Percentiles rank a stretch among this genome's conserved stretches.
Conservation (phyloP, 64 coral and sea anemone genomes). For the Actinia equina region DNA sequence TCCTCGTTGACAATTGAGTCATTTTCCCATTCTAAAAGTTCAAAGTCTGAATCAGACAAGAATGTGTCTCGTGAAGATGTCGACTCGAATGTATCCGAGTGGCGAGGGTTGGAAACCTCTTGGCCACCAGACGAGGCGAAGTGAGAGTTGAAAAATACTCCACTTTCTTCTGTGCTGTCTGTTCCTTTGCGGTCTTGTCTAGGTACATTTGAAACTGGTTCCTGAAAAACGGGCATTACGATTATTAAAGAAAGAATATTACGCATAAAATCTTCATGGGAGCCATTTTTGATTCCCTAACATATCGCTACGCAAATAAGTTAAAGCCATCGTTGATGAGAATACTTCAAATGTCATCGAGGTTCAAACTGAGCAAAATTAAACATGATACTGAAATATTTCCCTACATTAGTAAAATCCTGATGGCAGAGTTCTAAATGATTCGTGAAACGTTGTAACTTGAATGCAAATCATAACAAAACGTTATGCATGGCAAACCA, state of each 20-base stretch:
- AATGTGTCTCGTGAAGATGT: slow-evolving; percentile 66
- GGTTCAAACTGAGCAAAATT: background rate
- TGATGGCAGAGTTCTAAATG: background rate
- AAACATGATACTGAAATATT: background rate
- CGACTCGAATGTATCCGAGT: slow-evolving; percentile 53
- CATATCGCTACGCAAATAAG: background rate
- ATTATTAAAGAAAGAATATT: background rate
- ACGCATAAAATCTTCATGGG: background rate
- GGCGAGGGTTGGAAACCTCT: slow-evolving; percentile 37
- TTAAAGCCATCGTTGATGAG: background rate
- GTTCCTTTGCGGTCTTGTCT: slow-evolving; percentile 41
- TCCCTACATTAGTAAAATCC: background rate
- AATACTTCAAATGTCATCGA: background rate
- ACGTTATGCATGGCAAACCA: too few species aligned
- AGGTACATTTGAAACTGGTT: background rate
- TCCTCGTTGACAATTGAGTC: slow-evolving; percentile 68
- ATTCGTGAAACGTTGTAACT: background rate
- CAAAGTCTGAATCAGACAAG: slow-evolving; percentile 63
- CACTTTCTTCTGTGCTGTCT: slow-evolving; percentile 66
- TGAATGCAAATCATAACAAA: background rate
- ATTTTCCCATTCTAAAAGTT: slow-evolving; percentile 71
- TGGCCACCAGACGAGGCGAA: slow-evolving; percentile 22
- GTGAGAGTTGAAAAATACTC: slow-evolving; percentile 41
- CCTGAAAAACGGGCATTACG: background rate
- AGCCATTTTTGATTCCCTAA: background rate